Evolutionary conservation across 2,797 vertebrate genomes (phyloP).

Genomic region (Pterois miles): DNA sequence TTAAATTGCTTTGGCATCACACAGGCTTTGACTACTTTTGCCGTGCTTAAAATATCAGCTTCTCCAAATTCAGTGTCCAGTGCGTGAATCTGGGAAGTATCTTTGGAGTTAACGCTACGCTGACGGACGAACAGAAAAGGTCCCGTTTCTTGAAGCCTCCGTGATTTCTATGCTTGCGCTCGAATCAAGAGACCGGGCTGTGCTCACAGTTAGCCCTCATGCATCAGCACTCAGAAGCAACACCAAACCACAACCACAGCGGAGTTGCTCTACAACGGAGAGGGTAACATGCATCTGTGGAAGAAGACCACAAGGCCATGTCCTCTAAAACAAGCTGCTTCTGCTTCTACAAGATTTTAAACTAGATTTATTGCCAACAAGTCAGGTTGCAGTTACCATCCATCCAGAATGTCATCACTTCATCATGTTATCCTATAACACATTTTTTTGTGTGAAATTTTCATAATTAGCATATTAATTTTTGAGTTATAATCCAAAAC

Average conservation of each 20-base stretch:
- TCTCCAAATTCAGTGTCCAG: slow-evolving; percentile 42
- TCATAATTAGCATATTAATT: background rate
- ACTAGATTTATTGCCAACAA: background rate
- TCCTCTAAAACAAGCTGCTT: slow-evolving; percentile 11
- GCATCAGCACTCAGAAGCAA: slow-evolving; percentile 8
- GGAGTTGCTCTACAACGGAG: slow-evolving; percentile 8
- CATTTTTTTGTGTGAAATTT: background rate
- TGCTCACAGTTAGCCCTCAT: slow-evolving; percentile 32
- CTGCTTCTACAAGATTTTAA: slow-evolving; percentile 5
- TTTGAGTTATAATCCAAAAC: background rate
- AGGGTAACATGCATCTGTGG: background rate
- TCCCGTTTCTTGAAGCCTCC: background rate
- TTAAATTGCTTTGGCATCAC: slow-evolving; percentile 34
- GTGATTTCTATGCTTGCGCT: slow-evolving; percentile 25
- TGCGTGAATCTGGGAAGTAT: slow-evolving; percentile 63
- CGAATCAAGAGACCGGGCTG: background rate
- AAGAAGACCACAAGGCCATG: slow-evolving; percentile 19
- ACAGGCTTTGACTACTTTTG: slow-evolving; percentile 23
- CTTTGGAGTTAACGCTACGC: slow-evolving; percentile 41
- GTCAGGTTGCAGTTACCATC: background rate
- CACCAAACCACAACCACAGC: slow-evolving; percentile 10
- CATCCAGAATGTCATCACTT: background rate
- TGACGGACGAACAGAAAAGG: slow-evolving; percentile 16
- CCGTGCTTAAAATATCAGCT: slow-evolving; percentile 43
- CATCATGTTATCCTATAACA: background rate